phyloP scores from a whole-genome alignment of 2,888 invertebrate species.

The Drosophila bunnanda region DNA sequence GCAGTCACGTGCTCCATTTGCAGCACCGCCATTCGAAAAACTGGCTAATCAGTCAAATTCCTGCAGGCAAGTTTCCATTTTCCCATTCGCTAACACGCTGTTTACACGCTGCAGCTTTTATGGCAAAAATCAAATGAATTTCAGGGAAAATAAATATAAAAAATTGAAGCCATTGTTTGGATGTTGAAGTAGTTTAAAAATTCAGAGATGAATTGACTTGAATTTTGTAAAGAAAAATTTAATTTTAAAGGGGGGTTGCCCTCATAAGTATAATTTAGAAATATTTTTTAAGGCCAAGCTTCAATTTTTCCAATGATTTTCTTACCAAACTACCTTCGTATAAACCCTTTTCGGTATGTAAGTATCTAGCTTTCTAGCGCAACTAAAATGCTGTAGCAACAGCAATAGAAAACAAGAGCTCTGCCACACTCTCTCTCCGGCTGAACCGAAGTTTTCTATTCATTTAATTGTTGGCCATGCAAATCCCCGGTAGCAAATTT shows the following conservation, averaged over 20 bases:
- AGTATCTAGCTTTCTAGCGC: not conserved
- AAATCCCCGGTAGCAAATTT: conserved; percentile 62
- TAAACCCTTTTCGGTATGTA: not conserved
- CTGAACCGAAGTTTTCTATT: conserved; percentile 57
- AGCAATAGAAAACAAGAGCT: conserved; percentile 44
- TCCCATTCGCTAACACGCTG: not conserved
- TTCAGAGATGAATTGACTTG: rapidly evolving
- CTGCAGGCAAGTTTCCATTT: conserved; percentile 41
- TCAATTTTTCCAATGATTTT: not conserved
- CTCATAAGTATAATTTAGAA: not conserved
- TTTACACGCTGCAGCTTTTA: conserved; percentile 7
- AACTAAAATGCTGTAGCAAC: conserved; percentile 16
- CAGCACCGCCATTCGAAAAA: conserved; percentile 64
- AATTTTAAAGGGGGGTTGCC: not conserved
- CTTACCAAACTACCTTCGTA: not conserved
- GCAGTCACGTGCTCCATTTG: conserved; percentile 73
- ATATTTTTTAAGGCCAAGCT: not conserved
- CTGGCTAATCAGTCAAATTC: conserved; percentile 77
- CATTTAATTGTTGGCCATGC: conserved; percentile 71
- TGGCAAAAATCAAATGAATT: conserved; percentile 2
- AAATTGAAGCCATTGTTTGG: not conserved
- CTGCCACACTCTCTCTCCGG: not conserved
- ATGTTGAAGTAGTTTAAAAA: not conserved
- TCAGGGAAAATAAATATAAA: not conserved
- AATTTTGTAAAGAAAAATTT: not conserved